Base-by-base conservation (phyloP, 2,797 vertebrate species). In the Centroberyx gerrardi region DNA sequence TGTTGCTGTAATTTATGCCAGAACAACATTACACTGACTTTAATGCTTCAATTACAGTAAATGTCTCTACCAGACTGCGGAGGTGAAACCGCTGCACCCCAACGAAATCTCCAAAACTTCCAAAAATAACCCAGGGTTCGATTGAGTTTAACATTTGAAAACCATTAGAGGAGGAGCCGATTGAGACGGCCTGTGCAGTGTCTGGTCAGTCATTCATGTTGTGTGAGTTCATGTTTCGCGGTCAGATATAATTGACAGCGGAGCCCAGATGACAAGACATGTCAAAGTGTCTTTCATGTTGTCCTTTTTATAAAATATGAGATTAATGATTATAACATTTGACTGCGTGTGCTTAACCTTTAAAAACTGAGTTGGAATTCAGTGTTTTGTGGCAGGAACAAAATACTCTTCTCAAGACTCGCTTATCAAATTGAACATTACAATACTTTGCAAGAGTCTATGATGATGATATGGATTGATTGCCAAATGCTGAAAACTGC, bases 11-110 rank as follows among this genome's bases (percentile, higher is more conserved):
- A 69, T 80, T 0, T 60, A 67, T 67, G 59, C 49, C 76, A 38
- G 42, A 60, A 67, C 83, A 63, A 36, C 52, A 76, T n/a, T 18
- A 76, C 56, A 31, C 69, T 7, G 38, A 74, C 76, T 64, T 76
- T 33, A 72, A 62, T 73, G 51, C 60, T 63, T 59, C 27, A 67
- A 3, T 75, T 54, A 42, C 40, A 14, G 29, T 13, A 52, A 63
- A 83, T 70, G 54, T 15, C 31, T 79, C 29, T 2, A 71, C 8
- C 78, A 55, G 65, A 71, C 4, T 22, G 15, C 27, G 38, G 76
- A 62, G 65, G 44, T 5, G 36, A 67, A 86, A 71, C 63, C 28
- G 2, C 42, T 22, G 44, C 0, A 36, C 7, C n/a, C 0, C 0
- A 58, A 51, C 15, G 14, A 56, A 60, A 4, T 1, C 4, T 36